Conservation (phyloP, 2,888 invertebrate species). For the Melieria crassipennis region DNA sequence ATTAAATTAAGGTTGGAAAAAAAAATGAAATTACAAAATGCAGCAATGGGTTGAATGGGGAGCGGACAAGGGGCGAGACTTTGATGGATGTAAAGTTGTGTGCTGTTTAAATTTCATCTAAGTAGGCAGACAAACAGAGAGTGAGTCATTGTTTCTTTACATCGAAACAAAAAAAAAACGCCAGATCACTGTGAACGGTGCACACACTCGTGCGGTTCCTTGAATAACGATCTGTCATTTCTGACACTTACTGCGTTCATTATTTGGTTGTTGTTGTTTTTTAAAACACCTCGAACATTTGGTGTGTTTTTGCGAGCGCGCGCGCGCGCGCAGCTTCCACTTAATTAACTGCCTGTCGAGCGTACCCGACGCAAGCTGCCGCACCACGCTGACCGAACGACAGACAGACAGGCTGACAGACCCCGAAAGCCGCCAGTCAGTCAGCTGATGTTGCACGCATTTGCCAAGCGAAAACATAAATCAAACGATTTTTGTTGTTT, state of each 20-base stretch:
- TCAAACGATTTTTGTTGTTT: too few relatives aligned
- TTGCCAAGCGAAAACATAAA: too few relatives aligned
- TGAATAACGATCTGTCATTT: constrained; percentile 33
- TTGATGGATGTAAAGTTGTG: too few relatives aligned
- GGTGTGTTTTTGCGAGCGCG: not conserved
- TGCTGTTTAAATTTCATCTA: too few relatives aligned
- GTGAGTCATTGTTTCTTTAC: not conserved
- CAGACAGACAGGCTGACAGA: too few relatives aligned
- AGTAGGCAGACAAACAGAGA: too few relatives aligned
- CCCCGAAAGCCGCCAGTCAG: too few relatives aligned
- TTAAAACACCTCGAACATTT: not conserved
- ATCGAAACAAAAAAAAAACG: constrained; percentile 11
- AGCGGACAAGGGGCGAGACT: too few relatives aligned
- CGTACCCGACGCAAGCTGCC: constrained; percentile 3
- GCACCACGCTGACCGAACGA: too few relatives aligned
- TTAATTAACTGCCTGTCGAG: constrained; percentile 19
- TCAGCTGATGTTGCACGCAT: too few relatives aligned
- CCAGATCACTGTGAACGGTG: constrained; percentile 1
- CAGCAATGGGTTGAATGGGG: not conserved
- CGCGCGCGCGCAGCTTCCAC: constrained; percentile 12
- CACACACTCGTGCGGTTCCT: not conserved
- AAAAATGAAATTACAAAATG: not conserved
- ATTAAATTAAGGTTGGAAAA: not conserved
- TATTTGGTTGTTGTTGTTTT: not conserved
- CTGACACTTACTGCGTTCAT: constrained; percentile 27